phyloP scores from a whole-genome alignment of 2,888 invertebrate genomes.

The Meta bourneti region DNA sequence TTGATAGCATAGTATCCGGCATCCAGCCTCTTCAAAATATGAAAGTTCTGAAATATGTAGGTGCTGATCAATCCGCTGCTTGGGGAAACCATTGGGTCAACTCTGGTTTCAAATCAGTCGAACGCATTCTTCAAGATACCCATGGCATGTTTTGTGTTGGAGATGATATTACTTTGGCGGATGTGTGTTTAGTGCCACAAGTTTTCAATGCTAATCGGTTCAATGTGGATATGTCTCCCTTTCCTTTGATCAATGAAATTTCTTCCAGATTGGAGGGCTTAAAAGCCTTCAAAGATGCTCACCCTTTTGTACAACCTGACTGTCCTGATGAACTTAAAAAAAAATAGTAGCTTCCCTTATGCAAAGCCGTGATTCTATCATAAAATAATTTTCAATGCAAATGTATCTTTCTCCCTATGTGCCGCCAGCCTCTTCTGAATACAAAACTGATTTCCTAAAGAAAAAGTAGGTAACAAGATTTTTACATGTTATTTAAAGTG shows the following conservation, averaged over 20 bases:
- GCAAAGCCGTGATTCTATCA: no score
- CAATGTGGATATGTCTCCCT: conserved; percentile 77
- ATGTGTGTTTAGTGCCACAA: conserved; percentile 96
- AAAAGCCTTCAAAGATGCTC: conserved; percentile 94
- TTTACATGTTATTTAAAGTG: no score
- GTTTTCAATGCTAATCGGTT: conserved; percentile 78
- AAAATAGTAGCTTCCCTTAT: background rate
- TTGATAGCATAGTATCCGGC: conserved; percentile 94
- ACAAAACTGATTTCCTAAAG: no score
- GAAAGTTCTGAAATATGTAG: conserved; percentile 87
- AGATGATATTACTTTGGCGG: conserved; percentile 95
- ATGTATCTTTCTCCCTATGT: background rate
- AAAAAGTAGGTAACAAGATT: no score
- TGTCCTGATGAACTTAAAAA: conserved; percentile 57
- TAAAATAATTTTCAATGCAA: background rate
- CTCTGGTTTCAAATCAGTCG: conserved; percentile 89
- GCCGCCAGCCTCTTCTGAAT: background rate
- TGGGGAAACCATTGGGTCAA: conserved; percentile 97
- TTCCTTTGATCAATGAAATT: conserved; percentile 87
- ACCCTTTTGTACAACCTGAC: conserved; percentile 95
- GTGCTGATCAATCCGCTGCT: conserved; percentile 84
- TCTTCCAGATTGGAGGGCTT: conserved; percentile 92
- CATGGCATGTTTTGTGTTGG: conserved; percentile 96
- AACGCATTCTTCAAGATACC: conserved; percentile 89
- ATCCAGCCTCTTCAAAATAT: conserved; percentile 98